Base-by-base conservation (phyloP, 2,888 invertebrate species). In the Chymomyza fuscimana region DNA sequence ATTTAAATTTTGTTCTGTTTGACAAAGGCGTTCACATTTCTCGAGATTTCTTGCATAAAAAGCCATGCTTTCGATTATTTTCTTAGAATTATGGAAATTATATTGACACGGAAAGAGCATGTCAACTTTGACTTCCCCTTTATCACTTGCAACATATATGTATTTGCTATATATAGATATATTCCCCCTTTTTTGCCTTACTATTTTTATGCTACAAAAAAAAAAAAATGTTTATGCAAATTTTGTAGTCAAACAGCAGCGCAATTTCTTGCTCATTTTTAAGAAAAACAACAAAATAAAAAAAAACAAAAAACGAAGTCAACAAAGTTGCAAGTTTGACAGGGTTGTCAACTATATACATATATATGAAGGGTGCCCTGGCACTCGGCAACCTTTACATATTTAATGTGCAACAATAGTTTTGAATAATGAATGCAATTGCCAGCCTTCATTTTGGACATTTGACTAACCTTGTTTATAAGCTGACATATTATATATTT, bases 241-340 rank as follows among this genome's bases (percentile, higher is more conserved):
- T 85, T 77, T 67, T 46, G 12, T 46, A 12, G 10, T 72, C 70
- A 40, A 81, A 80, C 79, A 72, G 74, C 58, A 58, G 63, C 82
- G 82, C 82, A 79, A 84, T 83, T 85, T 81, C 82, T 85, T 76
- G 80, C 74, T 80, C 81, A 81, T 82, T 83, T 80, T 76, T 78
- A 72, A 81, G 69, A 80, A 68, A 67, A 79, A 66, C 67, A 66
- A 25, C 56, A 67, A 19, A 67, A 32, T 32, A 32, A 72, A 81
- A 68, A 80, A 68, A 67, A 78, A 65, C 65, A 65, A 25, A 51
- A 67, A 19, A 1, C 32, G 2, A 67, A 68, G 12, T 46, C 50
- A 75, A 80, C 67, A 68, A 67, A 66, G 67, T 70, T 75, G 72
- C 72, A 77, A 85, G 78, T 81, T 85, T 80, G 80, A 46, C 40